These are phyloP conservation scores for Cheirogaleus major DNA, from an alignment of 2,797 vertebrate genomes.

Conservation along the genomic window DNA sequence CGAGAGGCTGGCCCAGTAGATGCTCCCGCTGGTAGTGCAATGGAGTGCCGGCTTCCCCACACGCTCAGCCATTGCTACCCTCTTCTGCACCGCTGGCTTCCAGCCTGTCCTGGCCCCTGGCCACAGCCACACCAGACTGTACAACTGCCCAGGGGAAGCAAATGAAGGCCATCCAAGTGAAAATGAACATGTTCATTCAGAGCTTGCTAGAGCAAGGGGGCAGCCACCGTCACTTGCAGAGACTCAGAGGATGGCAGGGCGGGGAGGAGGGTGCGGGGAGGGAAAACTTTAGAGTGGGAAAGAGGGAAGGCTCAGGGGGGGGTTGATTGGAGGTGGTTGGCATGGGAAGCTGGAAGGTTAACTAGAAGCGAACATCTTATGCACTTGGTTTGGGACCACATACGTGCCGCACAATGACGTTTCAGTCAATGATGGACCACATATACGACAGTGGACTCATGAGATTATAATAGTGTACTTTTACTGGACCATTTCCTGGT, in stretches of 20 bases:
- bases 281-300: not conserved
- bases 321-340: not conserved
- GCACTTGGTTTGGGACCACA: not conserved
- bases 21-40: not conserved
- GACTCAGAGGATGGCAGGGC: not conserved
- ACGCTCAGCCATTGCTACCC: not conserved
- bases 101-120: accelerated
- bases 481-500: not conserved
- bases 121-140: not conserved
- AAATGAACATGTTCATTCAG: not conserved
- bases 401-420: not conserved
- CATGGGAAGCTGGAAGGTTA: not conserved
- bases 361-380: not conserved
- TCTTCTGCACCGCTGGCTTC: not conserved
- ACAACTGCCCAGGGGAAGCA: not conserved
- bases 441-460: not conserved
- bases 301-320: not conserved
- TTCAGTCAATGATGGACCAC: not conserved
- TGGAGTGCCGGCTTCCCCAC: not conserved
- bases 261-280: accelerated
- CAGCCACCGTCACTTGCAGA: not conserved
- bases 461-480: not conserved
- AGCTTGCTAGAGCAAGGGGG: not conserved
- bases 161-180: not conserved
- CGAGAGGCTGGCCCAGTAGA: not conserved